phyloP scores from a whole-genome alignment of 37 sponge, comb jelly and placozoan species.

The Haliclona indistincta region DNA sequence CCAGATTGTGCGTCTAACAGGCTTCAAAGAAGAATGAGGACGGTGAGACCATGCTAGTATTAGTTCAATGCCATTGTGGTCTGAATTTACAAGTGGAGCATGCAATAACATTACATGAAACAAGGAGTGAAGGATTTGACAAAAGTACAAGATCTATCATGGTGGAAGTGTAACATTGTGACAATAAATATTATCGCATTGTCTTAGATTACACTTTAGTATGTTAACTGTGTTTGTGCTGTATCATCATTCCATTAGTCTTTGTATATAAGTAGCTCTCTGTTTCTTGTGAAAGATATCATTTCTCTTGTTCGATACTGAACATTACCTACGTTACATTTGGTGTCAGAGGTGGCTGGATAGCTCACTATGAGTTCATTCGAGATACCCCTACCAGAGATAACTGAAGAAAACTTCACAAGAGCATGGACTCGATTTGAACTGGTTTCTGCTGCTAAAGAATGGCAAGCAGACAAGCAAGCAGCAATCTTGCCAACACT shows the following conservation, averaged over 20 bases:
- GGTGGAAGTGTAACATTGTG: background rate
- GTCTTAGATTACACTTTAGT: too few relatives aligned
- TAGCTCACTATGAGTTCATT: background rate
- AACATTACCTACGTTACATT: background rate
- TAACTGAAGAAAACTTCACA: constrained; percentile 19
- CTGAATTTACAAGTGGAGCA: background rate
- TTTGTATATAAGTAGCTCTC: too few relatives aligned
- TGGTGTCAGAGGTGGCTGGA: constrained; percentile 32
- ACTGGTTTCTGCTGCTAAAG: constrained; percentile 33
- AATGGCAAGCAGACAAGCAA: constrained; percentile 50
- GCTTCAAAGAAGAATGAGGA: background rate
- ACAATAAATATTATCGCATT: too few relatives aligned
- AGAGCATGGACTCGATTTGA: constrained; percentile 36
- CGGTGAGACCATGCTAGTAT: background rate
- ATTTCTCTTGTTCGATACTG: background rate
- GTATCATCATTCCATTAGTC: too few relatives aligned
- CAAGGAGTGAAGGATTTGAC: background rate
- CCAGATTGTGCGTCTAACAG: background rate
- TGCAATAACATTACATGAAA: background rate
- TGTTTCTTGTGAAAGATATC: too few relatives aligned
- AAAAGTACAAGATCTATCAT: background rate
- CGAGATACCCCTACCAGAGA: constrained; percentile 29
- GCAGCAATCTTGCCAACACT: constrained; percentile 21
- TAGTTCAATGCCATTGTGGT: background rate
- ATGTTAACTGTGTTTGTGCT: too few relatives aligned